Evolutionary conservation across 2,888 invertebrate species (phyloP), one percentile per base, ranked within the genome.

Genomic region (Pheosia gnoma): DNA sequence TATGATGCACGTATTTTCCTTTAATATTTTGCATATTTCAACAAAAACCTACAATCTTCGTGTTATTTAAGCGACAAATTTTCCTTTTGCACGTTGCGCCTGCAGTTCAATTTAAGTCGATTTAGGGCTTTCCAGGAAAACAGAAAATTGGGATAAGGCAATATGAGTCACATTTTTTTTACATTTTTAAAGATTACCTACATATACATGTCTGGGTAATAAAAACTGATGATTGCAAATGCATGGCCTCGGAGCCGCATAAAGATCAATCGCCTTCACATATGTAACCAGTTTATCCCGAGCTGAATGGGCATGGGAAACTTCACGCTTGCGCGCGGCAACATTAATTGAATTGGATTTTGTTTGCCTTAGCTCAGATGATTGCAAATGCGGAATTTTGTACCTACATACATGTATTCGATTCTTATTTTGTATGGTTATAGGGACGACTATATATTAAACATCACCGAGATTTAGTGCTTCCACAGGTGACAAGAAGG

Each of bases 91-190:
- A 73, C 75, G 69, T 67, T 3, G 38, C 5, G 65, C 61, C 67
- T 75, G 73, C 72, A 75, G 75, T 72, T 75, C 66, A 73, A 75
- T 76, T 73, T 73, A 63, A 70, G 70, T 66, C 66, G 63, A 58
- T 58, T 53, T 43, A 58, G 61, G 65, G 63, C 25, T 47, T 57
- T 60, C 62, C 61, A 60, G 57, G 64, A 65, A 73, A 64, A 60
- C 60, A 59, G 61, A 73, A 66, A 59, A 58, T 58, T 64, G 58
- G 68, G 59, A 61, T 25, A 25, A 25, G 25, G 25, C 25, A 63
- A 45, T 45, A 45, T 4, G n/a, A 47, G 47, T 5, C 6, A 41
- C 41, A 41, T 8, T 3, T 41, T 41, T 41, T 41, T 8, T 45
- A 58, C 62, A 59, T 57, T 72, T 69, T 66, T 57, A 70, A 74